Percentiles rank a stretch among this genome's conserved stretches.
phyloP scores from a whole-genome alignment of 2,888 invertebrate species.

The Alcis repandata region DNA sequence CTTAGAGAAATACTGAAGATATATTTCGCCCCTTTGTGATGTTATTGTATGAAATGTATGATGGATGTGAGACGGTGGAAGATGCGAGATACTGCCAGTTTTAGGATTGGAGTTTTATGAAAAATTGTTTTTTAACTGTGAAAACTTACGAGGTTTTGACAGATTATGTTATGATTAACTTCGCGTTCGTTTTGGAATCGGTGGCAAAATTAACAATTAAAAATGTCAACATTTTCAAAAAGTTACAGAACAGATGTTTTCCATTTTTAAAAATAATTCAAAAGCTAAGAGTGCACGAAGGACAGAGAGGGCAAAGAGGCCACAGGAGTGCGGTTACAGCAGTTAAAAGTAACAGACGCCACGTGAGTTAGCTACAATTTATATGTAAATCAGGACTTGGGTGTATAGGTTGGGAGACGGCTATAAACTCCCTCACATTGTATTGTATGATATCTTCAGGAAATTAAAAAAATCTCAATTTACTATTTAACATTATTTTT shows the following conservation, averaged over 20 bases:
- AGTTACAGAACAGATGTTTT: not conserved
- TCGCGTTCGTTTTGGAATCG: too few species aligned
- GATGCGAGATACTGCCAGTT: not conserved
- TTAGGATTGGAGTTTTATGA: not conserved
- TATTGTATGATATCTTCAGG: too few species aligned
- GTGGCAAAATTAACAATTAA: too few species aligned
- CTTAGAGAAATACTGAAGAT: constrained; percentile 54
- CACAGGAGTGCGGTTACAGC: constrained; percentile 73
- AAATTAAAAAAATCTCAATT: too few species aligned
- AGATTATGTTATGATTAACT: too few species aligned
- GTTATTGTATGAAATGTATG: constrained; percentile 48
- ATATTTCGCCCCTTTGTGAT: constrained; percentile 50
- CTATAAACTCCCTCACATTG: constrained; percentile 10
- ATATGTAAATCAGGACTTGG: constrained; percentile 80
- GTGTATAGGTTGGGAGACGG: constrained; percentile 56
- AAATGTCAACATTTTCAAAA: too few species aligned
- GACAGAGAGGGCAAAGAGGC: constrained; percentile 32
- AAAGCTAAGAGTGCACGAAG: constrained; percentile 22
- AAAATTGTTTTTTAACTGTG: not conserved
- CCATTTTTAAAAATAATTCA: constrained; percentile 21
- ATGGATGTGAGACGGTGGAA: constrained; percentile 27
- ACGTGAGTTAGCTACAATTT: constrained; percentile 84
- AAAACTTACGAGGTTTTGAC: too few species aligned
- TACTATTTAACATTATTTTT: too few species aligned
- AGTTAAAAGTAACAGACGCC: constrained; percentile 82